Conservation (phyloP, 2,888 invertebrate species). For the Prenolepis imparis region DNA sequence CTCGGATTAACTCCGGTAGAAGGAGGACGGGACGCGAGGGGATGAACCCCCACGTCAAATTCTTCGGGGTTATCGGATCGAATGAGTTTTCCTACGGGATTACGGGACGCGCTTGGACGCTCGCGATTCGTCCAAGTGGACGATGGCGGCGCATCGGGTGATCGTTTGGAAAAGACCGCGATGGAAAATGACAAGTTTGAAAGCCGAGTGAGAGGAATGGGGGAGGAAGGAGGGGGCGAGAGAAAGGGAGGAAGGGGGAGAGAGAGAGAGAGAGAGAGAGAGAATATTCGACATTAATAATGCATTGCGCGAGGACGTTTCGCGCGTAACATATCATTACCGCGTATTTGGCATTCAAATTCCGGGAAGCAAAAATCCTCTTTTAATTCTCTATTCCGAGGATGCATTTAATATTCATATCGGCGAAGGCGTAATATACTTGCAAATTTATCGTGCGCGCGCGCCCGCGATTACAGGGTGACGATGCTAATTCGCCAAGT, state of each 20-base stretch:
- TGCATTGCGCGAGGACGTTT: conserved; percentile 49
- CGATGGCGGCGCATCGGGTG: neutral
- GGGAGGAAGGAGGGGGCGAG: neutral
- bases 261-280: neutral
- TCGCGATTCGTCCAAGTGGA: conserved; percentile 38
- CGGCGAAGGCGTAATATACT: conserved; percentile 51
- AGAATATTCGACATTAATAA: conserved; percentile 44
- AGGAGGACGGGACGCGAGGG: conserved; percentile 52
- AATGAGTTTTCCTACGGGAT: conserved; percentile 78
- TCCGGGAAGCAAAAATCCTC: conserved; percentile 54
- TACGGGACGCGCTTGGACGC: conserved; percentile 48
- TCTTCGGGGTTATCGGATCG: conserved; percentile 80
- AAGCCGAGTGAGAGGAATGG: too few species aligned
- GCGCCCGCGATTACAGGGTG: conserved; percentile 51
- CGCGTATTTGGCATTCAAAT: conserved; percentile 56
- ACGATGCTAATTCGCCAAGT: conserved; percentile 50
- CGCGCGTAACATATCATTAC: conserved; percentile 52
- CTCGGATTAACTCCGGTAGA: conserved; percentile 82
- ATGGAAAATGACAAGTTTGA: conserved; percentile 6
- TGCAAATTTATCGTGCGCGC: conserved; percentile 50
- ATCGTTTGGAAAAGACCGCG: conserved; percentile 60
- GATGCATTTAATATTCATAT: conserved; percentile 56
- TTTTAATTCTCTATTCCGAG: conserved; percentile 55
- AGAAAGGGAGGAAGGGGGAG: neutral
- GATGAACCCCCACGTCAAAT: conserved; percentile 76